A percentile compares a stretch with the other conserved stretches of the same genome.
Evolutionary conservation across 2,888 invertebrate genomes (phyloP).

Genomic region (Myopa testacea): DNA sequence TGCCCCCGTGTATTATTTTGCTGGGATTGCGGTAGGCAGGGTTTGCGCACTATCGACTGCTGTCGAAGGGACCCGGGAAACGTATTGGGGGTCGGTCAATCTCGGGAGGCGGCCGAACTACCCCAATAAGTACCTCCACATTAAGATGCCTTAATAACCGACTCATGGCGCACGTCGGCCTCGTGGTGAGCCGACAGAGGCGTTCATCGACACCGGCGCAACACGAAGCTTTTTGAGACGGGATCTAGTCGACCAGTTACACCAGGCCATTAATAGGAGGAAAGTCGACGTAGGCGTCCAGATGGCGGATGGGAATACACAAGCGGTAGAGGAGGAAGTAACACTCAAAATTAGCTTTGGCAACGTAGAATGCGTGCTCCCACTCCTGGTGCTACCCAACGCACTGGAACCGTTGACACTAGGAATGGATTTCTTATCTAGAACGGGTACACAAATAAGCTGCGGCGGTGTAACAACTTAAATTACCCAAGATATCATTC

Average conservation of each 20-base stretch:
- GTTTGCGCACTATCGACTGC: neutral
- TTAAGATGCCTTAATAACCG: neutral
- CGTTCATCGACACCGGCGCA: neutral
- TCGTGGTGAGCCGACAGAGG: neutral
- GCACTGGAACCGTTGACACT: neutral
- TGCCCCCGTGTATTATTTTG: neutral
- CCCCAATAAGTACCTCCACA: neutral
- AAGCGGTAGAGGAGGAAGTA: neutral
- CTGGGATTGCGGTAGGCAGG: neutral
- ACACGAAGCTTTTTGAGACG: neutral
- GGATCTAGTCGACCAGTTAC: neutral
- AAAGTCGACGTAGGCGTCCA: neutral
- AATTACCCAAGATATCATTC: neutral
- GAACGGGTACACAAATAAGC: neutral
- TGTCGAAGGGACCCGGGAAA: neutral
- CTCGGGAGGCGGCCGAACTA: neutral
- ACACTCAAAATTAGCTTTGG: neutral
- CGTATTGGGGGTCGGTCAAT: neutral
- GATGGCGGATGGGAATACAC: neutral
- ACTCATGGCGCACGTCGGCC: neutral
- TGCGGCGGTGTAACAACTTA: neutral
- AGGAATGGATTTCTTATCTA: neutral
- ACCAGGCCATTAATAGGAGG: neutral
- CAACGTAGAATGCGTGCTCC: neutral
- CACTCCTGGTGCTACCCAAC: neutral